Conservation (phyloP, 2,888 invertebrate species). For the Calameuta idolon region DNA sequence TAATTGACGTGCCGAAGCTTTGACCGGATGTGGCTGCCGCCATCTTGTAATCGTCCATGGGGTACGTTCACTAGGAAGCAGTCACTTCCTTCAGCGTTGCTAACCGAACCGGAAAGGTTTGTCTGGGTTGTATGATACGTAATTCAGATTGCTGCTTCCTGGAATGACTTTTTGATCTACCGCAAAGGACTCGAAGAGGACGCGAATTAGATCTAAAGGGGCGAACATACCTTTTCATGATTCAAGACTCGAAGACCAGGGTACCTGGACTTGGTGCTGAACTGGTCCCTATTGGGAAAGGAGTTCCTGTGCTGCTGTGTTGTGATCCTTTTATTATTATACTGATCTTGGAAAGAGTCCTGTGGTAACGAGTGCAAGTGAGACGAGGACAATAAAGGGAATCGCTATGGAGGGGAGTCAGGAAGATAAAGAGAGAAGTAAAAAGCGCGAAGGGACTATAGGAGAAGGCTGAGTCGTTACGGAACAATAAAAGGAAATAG, state of each 20-base stretch:
- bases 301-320: neutral
- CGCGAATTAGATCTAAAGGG: neutral
- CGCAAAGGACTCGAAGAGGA: too few relatives aligned
- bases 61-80: neutral
- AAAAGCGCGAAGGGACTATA: neutral
- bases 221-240: neutral
- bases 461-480: neutral
- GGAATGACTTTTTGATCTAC: neutral
- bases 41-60: neutral
- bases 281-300: neutral
- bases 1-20: conserved; percentile 37
- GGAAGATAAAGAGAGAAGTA: neutral
- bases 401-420: neutral
- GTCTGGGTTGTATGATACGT: neutral
- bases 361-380: neutral
- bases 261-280: neutral
- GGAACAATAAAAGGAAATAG: neutral
- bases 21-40: conserved; percentile 42
- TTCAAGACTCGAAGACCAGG: too few relatives aligned
- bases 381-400: neutral
- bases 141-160: neutral
- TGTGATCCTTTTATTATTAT: neutral
- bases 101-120: neutral
- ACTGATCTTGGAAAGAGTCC: neutral
- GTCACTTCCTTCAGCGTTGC: neutral